These are phyloP conservation scores for Andrena bicolor DNA, from an alignment of 2,888 invertebrate species.

Conservation along the genomic window DNA sequence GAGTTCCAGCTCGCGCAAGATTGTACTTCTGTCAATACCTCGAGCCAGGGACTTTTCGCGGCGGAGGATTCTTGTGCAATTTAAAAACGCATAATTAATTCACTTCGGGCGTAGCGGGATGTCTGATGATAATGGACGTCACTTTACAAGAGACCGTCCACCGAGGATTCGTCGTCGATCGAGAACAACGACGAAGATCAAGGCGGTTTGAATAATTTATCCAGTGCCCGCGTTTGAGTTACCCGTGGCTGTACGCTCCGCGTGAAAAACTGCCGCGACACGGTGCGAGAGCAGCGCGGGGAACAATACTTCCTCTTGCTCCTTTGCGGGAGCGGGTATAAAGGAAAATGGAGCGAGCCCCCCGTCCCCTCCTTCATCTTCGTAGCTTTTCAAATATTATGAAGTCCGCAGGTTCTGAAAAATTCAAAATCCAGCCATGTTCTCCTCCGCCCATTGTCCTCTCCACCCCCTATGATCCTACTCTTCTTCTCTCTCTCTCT, in stretches of 20 bases:
- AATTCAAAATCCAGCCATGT: constrained; percentile 54
- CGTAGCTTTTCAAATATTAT: constrained; percentile 55
- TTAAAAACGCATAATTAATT: constrained; percentile 1
- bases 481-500: neutral
- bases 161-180: neutral
- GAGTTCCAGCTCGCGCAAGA: neutral
- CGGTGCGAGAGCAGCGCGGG: neutral
- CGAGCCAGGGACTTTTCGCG: neutral
- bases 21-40: neutral
- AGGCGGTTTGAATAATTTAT: constrained; percentile 68
- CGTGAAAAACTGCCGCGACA: constrained; percentile 28
- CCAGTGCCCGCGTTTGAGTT: constrained; percentile 47
- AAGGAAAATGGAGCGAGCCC: constrained; percentile 45
- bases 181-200: constrained; percentile 33
- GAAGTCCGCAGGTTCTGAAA: constrained; percentile 48
- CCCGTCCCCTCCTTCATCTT: neutral
- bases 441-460: constrained; percentile 22
- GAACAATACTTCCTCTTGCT: constrained; percentile 56
- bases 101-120: neutral
- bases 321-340: constrained; percentile 27
- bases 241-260: constrained; percentile 30
- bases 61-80: neutral
- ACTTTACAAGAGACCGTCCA: too few relatives aligned
- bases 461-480: neutral
- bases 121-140: neutral